These are phyloP conservation scores for Kryptopterus vitreolus DNA, from an alignment of 2,797 vertebrate species.

Conservation along the genomic window DNA sequence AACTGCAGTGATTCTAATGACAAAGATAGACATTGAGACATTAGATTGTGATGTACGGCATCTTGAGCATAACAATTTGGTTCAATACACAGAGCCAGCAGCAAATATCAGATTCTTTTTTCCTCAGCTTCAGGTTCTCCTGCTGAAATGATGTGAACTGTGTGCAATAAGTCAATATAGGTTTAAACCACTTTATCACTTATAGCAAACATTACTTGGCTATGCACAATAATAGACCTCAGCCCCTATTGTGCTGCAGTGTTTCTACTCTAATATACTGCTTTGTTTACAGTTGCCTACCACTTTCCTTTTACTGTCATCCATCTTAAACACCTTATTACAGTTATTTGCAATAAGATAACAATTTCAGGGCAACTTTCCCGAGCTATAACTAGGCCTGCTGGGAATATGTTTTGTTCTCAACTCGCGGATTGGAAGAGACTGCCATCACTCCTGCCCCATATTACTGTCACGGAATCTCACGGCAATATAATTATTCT, in stretches of 20 bases:
- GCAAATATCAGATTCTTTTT: not conserved
- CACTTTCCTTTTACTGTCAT: slow-evolving; percentile 71
- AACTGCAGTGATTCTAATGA: not conserved
- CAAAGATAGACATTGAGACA: not conserved
- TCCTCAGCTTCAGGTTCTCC: not conserved
- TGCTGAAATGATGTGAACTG: not conserved
- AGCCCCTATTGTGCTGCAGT: slow-evolving; percentile 31
- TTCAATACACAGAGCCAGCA: too few relatives aligned
- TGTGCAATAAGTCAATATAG: not conserved
- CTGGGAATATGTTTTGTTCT: slow-evolving; percentile 83
- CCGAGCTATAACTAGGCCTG: slow-evolving; percentile 86
- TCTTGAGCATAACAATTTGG: not conserved
- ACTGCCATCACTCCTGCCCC: slow-evolving; percentile 83
- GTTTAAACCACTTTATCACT: not conserved
- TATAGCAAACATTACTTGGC: not conserved
- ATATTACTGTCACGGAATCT: slow-evolving; percentile 90
- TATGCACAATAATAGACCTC: not conserved
- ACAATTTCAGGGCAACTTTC: slow-evolving; percentile 86
- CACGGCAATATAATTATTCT: slow-evolving; percentile 83
- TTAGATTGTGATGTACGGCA: not conserved
- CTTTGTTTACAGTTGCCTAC: slow-evolving; percentile 69
- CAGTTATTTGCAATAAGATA: slow-evolving; percentile 83
- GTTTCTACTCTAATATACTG: slow-evolving; percentile 67
- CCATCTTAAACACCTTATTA: slow-evolving; percentile 81
- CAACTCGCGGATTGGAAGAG: slow-evolving; percentile 84